Evolutionary conservation across 2,888 invertebrate species (phyloP), one percentile per base, ranked within the genome.

Genomic region (Lacanobia oleracea): DNA sequence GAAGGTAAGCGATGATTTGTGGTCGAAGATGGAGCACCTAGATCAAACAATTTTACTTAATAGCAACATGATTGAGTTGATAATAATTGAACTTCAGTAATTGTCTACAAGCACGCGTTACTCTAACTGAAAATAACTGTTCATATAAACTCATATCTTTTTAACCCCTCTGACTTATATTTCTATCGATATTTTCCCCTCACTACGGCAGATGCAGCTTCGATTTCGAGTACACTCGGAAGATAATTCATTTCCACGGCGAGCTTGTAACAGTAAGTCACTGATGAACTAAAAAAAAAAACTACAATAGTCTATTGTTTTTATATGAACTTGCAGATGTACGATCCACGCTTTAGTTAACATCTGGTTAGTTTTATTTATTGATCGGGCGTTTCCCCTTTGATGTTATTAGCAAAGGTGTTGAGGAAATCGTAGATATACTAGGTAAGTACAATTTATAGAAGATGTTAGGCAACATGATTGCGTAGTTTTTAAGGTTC

Each of bases 181-280:
- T 45, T 40, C 18, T 37, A 82, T 82, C 82, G 85, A 81, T 80
- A 79, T 54, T 16, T 45, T 57, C 67, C 50, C 82, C 23, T 71
- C 84, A 70, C 86, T 88, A 82, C n/a, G 77, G 77, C 87, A 88
- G 88, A 81, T 87, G 88, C 73, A 77, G 60, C 72, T 59, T 50
- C 60, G 61, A 67, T 69, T 74, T 77, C 40, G 70, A 81, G 85
- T 79, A 77, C 76, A 77, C 78, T 83, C 64, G 48, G 65, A 75
- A 81, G 79, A 82, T 89, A 88, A 88, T 86, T 87, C 83, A 89
- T 88, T 89, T 88, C 76, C 82, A 84, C 80, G 76, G 64, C 70
- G 72, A 62, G 45, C 57, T 72, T 77, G 73, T 76, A 81, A 84
- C 86, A 79, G 88, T 88, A 87, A 84, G 80, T 85, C 86, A 87